These are phyloP conservation scores for Xyliphius kryptos DNA, from an alignment of 2,113 vertebrate genomes.

Conservation along the genomic window DNA sequence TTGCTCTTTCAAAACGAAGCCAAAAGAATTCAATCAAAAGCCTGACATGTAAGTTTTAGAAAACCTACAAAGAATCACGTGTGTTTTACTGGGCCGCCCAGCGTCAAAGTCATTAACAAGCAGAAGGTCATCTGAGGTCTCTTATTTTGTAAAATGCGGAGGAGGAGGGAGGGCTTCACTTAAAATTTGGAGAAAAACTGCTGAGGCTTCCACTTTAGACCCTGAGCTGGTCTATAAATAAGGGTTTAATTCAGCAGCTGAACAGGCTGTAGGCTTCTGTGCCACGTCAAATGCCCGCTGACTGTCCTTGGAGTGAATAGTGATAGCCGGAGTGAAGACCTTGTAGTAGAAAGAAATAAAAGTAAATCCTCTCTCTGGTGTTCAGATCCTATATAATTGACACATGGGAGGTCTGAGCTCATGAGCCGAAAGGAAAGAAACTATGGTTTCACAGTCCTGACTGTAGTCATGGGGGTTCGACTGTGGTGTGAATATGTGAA, in stretches of 20 bases:
- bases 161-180: conserved; percentile 4
- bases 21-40: conserved; percentile 38
- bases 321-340: conserved; percentile 10
- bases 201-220: conserved; percentile 44
- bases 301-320: conserved; percentile 11
- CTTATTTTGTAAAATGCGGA: not conserved
- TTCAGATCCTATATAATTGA: not conserved
- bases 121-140: not conserved
- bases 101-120: too few relatives aligned
- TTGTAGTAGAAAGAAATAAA: conserved; percentile 15
- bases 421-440: too few relatives aligned
- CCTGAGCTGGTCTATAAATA: conserved; percentile 20
- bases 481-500: too few relatives aligned
- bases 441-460: too few relatives aligned
- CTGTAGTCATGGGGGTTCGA: too few relatives aligned
- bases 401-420: too few relatives aligned
- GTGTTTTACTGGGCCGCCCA: too few relatives aligned
- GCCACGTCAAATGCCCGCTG: conserved; percentile 8
- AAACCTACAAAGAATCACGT: conserved; percentile 11
- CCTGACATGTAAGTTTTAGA: conserved; percentile 29
- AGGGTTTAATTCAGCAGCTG: conserved; percentile 11
- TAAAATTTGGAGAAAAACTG: conserved; percentile 39
- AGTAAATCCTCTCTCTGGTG: conserved; percentile 5
- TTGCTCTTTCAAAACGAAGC: conserved; percentile 40
- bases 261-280: conserved; percentile 3